Conservation (phyloP, 1,140 invertebrate species). For the Anastatus disparis region DNA sequence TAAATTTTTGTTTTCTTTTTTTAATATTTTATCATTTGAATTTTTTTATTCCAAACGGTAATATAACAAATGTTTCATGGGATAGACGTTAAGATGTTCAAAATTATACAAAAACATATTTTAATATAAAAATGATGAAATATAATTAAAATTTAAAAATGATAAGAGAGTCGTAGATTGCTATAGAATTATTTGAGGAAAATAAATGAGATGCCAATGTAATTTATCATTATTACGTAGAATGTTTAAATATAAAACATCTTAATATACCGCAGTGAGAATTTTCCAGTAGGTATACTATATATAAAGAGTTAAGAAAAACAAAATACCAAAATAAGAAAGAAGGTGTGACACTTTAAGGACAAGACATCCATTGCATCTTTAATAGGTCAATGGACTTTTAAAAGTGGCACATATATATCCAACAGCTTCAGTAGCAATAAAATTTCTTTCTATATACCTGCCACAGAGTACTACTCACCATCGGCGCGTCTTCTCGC, state of each 20-base stretch:
- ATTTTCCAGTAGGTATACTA: too few relatives aligned
- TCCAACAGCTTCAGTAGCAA: constrained; percentile 55
- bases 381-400: constrained; percentile 28
- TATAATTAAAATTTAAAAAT: too few relatives aligned
- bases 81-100: constrained; percentile 17
- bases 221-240: too few relatives aligned
- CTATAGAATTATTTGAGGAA: too few relatives aligned
- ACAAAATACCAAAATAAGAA: not conserved
- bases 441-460: constrained; percentile 54
- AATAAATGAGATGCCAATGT: too few relatives aligned
- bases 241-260: too few relatives aligned
- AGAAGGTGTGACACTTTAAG: not conserved
- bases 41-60: not conserved
- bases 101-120: not conserved
- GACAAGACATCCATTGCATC: constrained; percentile 26
- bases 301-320: not conserved
- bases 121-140: not conserved
- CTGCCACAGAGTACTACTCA: constrained; percentile 49
- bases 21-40: constrained; percentile 20
- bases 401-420: not conserved
- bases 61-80: too few relatives aligned
- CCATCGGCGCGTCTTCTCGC: constrained; percentile 32
- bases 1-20: too few relatives aligned
- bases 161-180: too few relatives aligned
- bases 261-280: too few relatives aligned